Base-by-base conservation (phyloP, 2,797 vertebrate species). In the Ctenopoma kingsleyae region DNA sequence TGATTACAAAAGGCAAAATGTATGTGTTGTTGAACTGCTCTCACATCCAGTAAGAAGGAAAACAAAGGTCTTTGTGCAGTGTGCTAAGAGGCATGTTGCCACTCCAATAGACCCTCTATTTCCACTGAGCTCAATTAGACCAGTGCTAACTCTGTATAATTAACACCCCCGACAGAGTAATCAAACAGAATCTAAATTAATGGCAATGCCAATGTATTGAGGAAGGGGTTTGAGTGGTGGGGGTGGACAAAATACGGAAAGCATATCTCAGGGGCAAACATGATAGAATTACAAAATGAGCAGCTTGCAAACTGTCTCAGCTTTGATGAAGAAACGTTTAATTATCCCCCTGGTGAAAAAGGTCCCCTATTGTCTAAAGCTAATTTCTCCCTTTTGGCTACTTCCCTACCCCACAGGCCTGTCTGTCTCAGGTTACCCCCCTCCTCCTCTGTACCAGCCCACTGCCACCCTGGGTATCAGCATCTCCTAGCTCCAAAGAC, bases 321-420 rank as follows among this genome's bases (percentile, higher is more conserved):
- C 96, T 96, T 97, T 97, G 96, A 97, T 96, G 95, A 95, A 95
- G 95, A 91, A 95, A 94, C 94, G 91, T 96, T 96, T 97, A 96
- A 97, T 97, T 97, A 96, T 94, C 92, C 88, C 92, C 92, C 88
- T 82, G 90, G 93, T 94, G 94, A 95, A 96, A 92, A 95, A 95
- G 95, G 95, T 96, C 94, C 93, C 88, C 91, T 91, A 90, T 96
- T 96, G 95, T 95, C 93, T 94, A 86, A 93, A 94, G 93, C 93
- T 96, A 96, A 96, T 96, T 96, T 96, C 94, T 95, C 94, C 92
- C 93, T 96, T 96, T 95, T 95, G 94, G 93, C 93, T 94, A 93
- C 91, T 94, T 95, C 94, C 93, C 90, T 92, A 91, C 90, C 89
- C 93, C 78, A 91, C 89, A 92, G 88, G 89, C 81, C 90, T 88